These are phyloP conservation scores for Callopanchax toddi DNA, from an alignment of 2,113 vertebrate genomes.

Conservation along the genomic window DNA sequence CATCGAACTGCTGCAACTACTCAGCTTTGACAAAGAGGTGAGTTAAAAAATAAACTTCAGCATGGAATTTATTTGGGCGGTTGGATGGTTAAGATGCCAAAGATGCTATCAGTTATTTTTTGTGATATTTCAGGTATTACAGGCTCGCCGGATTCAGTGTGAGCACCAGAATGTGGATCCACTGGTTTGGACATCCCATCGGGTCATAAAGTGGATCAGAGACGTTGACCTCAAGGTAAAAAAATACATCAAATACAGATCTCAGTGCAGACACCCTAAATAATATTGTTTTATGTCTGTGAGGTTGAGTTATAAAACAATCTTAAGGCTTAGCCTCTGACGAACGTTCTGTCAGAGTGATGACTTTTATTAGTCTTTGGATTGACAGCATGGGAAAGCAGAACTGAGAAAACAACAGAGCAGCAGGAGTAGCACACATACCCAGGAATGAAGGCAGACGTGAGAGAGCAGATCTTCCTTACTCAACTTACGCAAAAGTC, in stretches of 20 bases:
- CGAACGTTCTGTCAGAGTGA: too few relatives aligned
- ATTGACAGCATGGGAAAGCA: not conserved
- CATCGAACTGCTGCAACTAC: slow-evolving; percentile 85
- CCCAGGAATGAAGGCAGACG: not conserved
- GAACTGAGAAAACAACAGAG: not conserved
- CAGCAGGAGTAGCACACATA: not conserved
- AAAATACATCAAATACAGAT: not conserved
- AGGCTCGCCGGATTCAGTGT: slow-evolving; percentile 82
- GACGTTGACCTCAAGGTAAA: slow-evolving; percentile 88
- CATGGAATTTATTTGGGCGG: not conserved
- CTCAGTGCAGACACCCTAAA: too few relatives aligned
- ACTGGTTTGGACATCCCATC: slow-evolving; percentile 87
- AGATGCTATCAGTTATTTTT: not conserved
- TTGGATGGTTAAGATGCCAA: not conserved
- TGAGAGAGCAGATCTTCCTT: not conserved
- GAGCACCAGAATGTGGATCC: slow-evolving; percentile 85
- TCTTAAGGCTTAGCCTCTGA: not conserved
- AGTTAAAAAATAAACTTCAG: not conserved
- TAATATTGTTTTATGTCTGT: not conserved
- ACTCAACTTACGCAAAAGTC: not conserved
- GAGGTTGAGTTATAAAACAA: not conserved
- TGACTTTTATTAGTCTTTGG: not conserved
- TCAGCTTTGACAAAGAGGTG: slow-evolving; percentile 87
- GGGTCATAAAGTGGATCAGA: slow-evolving; percentile 86
- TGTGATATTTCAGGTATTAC: slow-evolving; percentile 76